Conservation (phyloP, 2,113 vertebrate species). For the Toxostoma redivivum region DNA sequence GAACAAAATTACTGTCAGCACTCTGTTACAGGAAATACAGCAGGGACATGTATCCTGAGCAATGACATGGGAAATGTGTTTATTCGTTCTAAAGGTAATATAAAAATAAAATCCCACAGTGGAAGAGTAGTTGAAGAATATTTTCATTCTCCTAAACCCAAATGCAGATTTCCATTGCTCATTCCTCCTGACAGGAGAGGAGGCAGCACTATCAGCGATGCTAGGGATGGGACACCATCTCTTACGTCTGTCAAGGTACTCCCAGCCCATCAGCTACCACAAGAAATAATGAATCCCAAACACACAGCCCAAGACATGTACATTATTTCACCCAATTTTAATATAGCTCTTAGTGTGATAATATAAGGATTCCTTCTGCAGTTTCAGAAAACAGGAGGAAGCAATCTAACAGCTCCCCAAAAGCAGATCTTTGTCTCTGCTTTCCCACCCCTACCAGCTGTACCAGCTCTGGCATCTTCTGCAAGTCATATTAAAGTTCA, state of each 20-base stretch:
- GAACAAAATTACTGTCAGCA: background rate
- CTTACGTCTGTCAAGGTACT: background rate
- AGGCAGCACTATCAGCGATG: background rate
- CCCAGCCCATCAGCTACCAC: background rate
- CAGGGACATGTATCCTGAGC: background rate
- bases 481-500: background rate
- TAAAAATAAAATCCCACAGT: background rate
- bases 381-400: background rate
- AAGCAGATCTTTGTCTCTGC: background rate
- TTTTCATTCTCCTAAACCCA: background rate
- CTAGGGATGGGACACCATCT: background rate
- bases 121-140: background rate
- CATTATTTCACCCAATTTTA: background rate
- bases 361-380: background rate
- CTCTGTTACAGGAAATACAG: background rate
- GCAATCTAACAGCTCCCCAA: background rate
- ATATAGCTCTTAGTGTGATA: background rate
- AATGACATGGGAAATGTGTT: background rate
- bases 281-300: background rate
- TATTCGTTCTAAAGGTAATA: background rate
- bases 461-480: background rate
- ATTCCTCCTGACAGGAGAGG: background rate
- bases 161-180: background rate
- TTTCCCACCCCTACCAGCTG: background rate
- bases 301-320: background rate